Evolutionary conservation across 2,113 vertebrate species (phyloP).

Genomic region (Ammodytes marinus): DNA sequence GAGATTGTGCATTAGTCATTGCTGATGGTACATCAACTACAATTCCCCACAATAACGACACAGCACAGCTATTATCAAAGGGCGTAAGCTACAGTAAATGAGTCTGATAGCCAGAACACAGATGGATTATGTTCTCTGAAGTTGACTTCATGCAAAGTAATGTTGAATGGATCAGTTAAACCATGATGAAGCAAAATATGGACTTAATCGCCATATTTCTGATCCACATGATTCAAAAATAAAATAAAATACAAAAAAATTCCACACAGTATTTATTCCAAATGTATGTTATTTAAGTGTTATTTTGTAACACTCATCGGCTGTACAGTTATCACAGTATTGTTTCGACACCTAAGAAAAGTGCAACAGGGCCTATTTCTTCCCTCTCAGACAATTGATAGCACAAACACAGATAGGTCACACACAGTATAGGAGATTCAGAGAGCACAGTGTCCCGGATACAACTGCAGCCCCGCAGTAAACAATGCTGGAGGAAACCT

Average conservation of each 20-base stretch:
- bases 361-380: neutral
- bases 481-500: constrained; percentile 12
- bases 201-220: neutral
- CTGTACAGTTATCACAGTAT: neutral
- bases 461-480: constrained; percentile 5
- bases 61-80: neutral
- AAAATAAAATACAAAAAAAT: neutral
- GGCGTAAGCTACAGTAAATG: neutral
- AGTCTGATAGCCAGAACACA: neutral
- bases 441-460: neutral
- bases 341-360: neutral
- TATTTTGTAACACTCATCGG: neutral
- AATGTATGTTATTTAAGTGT: too few species aligned
- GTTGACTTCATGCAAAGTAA: neutral
- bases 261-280: too few species aligned
- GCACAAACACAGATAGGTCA: neutral
- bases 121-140: neutral
- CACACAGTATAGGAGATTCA: neutral
- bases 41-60: constrained; percentile 3
- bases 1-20: constrained; percentile 20
- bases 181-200: neutral
- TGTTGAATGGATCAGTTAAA: neutral
- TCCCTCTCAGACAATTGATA: neutral
- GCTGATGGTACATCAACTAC: constrained; percentile 6
- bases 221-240: neutral